Evolutionary conservation across 2,888 invertebrate species (phyloP), one percentile per base, ranked within the genome.

Genomic region (Dolichopus griseipennis): DNA sequence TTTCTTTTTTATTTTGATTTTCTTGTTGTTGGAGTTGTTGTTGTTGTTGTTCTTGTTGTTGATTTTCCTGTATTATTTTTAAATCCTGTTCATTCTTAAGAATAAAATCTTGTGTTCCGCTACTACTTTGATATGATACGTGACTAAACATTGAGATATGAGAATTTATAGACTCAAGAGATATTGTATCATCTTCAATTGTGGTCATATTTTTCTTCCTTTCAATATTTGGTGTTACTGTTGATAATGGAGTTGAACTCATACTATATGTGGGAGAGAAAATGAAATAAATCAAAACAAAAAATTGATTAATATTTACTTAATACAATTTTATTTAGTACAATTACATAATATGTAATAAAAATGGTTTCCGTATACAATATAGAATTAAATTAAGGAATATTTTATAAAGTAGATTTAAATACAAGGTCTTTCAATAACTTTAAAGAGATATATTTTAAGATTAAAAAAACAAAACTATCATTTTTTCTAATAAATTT

Each of bases 81-180:
- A 72, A 72, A 73, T 73, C 71, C 71, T 73, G 72, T 62, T 74
- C 72, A 69, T 73, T 72, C 71, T 70, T 73, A 61, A 72, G 72
- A 67, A 72, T 72, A 69, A 71, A 72, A 65, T 70, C 68, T 63
- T 67, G 67, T 65, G 43, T 63, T 52, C 52, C 52, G n/a, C 43
- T 64, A 64, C 33, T 67, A 70, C 70, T 71, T 68, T 68, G 70
- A 18, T 68, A 69, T 12, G 73, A 73, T 21, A 70, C 68, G 68
- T 71, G 71, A 73, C 75, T 75, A 68, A 71, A 72, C 68, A 72
- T 69, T 65, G 75, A 75, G 71, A 78, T 76, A 70, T 75, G 75
- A 72, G 80, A 79, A 70, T 76, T 77, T 73, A 77, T 72, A 68
- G 81, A 81, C 73, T 75, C 78, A 66, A 81, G 71, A 43, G 81